Base-by-base conservation (phyloP, 1,140 invertebrate species). In the Macrostomum lignano region DNA sequence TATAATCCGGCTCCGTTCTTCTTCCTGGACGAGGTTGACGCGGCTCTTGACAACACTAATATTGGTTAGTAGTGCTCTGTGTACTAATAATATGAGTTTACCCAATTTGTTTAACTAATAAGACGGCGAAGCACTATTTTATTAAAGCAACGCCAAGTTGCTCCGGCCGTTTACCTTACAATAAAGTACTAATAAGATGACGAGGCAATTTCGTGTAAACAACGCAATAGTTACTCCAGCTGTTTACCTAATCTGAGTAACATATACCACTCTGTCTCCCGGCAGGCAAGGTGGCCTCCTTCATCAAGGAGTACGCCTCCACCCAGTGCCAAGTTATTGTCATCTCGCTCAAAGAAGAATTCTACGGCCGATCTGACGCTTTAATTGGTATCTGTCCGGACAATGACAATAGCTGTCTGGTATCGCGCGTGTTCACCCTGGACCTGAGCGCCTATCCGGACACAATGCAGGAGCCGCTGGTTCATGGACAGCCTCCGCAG, bases 331-430 rank as follows among this genome's bases (percentile, higher is more conserved):
- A 98, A 62, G 86, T 84, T 33, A 94, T 98, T 58, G 88, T 98
- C 33, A 98, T 98, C 52, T 96, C 86, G 5, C 63, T 98, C 24
- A 98, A 98, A 61, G 91, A 98, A 62, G 91, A 98, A 62, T 96
- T 98, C 65, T 98, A 93, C 64, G 81, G 81, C 20, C 78, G 88
- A 60, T 77, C 88, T 0, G 86, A 96, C 64, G 73, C 82, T 7
- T 66, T 98, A 3, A 73, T 98, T 55, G 91, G 88, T 33, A 91
- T 98, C 48, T 88, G 77, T 48, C 86, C 88, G n/a, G n/a, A n/a
- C n/a, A n/a, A n/a, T n/a, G n/a, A n/a, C n/a, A n/a, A n/a, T n/a
- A 28, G 19, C 9, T 17, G 15, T 9, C 26, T 28, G 3, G 26
- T 28, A 14, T 15, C 14, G 15, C 15, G 19, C 15, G 26, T 28